Evolutionary conservation across 2,888 invertebrate species (phyloP), one percentile per base, ranked within the genome.

Genomic region (Caenorhabditis sinica): DNA sequence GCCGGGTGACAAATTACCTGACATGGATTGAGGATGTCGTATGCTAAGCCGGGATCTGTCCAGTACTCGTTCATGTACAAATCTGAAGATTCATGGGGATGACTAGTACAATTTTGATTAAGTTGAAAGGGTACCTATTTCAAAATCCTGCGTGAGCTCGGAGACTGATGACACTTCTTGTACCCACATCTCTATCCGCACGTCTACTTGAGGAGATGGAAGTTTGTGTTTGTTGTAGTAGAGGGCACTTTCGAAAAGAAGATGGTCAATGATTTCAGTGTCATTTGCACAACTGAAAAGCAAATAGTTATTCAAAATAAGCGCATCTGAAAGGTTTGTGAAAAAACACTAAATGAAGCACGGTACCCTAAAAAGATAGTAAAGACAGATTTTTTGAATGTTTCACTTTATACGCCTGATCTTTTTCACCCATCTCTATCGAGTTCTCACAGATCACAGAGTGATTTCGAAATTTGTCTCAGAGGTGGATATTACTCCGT

Each of bases 31-130:
- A 92, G 86, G 66, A 90, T 86, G 66, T 88, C 89, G 83, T 91
- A 93, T 15, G 89, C 87, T 33, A 93, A 80, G 1, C 90, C 91
- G 9, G 92, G 92, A 82, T 93, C 93, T 25, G 88, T 90, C 93
- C 93, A 93, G 73, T 91, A 92, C 82, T 93, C 93, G 83, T 93
- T 93, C 82, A 93, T 90, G 80, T 93, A 93, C 75, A 93, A 83
- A 89, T 93, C 92, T 92, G 83, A 23, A 90, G 86, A 56, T 40
- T 40, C 23, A 13, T 56, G n/a, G n/a, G n/a, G n/a, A n/a, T n/a
- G 20, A 13, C 23, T 5, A 2, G 51, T 20, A 51, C 25, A 33
- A 23, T 15, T 15, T 40, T 30, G 20, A 17, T 53, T 4, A 15
- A 20, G 45, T 45, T n/a, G 63, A 43, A 43, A 30, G 33, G 65